Evolutionary conservation across 2,888 invertebrate species (phyloP), one percentile per base, ranked within the genome.

Genomic region (Sarcophaga variegata): DNA sequence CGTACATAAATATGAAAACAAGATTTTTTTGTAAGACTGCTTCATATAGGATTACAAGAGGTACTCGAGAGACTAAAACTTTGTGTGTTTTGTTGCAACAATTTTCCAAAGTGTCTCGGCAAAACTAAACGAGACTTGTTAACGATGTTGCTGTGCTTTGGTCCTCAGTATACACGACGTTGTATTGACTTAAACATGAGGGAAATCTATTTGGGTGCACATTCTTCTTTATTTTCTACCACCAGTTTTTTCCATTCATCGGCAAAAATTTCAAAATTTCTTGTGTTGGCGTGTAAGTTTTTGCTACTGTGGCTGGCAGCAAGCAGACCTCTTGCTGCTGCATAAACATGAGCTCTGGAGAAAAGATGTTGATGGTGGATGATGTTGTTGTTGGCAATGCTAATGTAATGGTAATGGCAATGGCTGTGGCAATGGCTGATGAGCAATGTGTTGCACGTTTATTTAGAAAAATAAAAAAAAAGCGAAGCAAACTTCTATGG

Each of bases 201-300:
- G 80, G 71, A 77, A 85, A 85, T 81, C 76, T 67, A 76, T 66
- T 77, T 71, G 37, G 76, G 47, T 71, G 81, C 76, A 76, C 54
- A 83, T 37, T 27, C 8, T 37, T 37, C 37, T 22, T 1, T 37
- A 37, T 66, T 67, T n/a, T 54, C 14, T 66, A 83, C 64, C 62
- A 62, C 66, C 22, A 22, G 22, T 76, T 76, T 76, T 62, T 25
- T 20, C 10, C 25, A 25, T 67, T n/a, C 27, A 37, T 37, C 1
- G 49, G 14, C 47, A 49, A 11, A 11, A 22, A 22, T 22, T 22
- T 22, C 22, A 22, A 22, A 49, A 47, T 70, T 60, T 49, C 17
- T 76, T 76, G 84, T 81, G 84, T 80, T 81, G 84, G 80, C 60
- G 80, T 85, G 66, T 22, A 72, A 45, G 25, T 64, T 74, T 64